These are phyloP conservation scores for Eutolmus rufibarbis DNA, from an alignment of 2,888 invertebrate genomes.

Conservation along the genomic window DNA sequence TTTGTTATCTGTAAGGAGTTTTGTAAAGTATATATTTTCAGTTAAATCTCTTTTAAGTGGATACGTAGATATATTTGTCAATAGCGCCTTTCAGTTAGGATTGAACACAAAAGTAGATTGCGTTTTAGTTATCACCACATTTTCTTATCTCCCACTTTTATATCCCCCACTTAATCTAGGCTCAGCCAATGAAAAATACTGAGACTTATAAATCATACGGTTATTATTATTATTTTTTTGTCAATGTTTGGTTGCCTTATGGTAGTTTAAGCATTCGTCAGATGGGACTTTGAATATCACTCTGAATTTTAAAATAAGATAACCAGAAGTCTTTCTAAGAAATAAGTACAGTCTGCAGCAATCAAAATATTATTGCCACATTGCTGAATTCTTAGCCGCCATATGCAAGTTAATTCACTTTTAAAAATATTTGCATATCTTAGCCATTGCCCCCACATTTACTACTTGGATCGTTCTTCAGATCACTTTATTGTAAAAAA, in stretches of 20 bases:
- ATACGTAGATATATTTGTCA: background rate
- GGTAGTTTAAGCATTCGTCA: slow-evolving; percentile 24
- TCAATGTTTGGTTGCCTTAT: background rate
- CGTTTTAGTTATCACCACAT: background rate
- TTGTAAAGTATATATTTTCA: slow-evolving; percentile 13
- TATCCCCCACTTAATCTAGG: background rate
- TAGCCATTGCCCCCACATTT: slow-evolving; percentile 35
- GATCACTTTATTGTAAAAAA: slow-evolving; percentile 36
- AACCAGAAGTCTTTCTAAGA: slow-evolving; percentile 14
- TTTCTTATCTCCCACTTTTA: background rate
- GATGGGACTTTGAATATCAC: background rate
- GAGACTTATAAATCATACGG: background rate
- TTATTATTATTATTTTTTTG: slow-evolving; percentile 9
- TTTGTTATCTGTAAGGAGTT: slow-evolving; percentile 26
- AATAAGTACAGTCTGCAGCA: slow-evolving; percentile 33
- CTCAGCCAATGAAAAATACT: background rate
- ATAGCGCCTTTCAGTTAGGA: background rate
- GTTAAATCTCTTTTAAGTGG: background rate
- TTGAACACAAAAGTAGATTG: background rate
- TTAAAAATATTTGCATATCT: slow-evolving; percentile 20
- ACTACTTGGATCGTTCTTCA: slow-evolving; percentile 34
- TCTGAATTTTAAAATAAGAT: slow-evolving; percentile 16
- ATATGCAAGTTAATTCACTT: slow-evolving; percentile 33
- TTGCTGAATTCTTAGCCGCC: slow-evolving; percentile 30
- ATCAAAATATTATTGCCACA: slow-evolving; percentile 11